Evolutionary conservation across 1,140 invertebrate species (phyloP).

Genomic region (Saccostrea cuccullata): DNA sequence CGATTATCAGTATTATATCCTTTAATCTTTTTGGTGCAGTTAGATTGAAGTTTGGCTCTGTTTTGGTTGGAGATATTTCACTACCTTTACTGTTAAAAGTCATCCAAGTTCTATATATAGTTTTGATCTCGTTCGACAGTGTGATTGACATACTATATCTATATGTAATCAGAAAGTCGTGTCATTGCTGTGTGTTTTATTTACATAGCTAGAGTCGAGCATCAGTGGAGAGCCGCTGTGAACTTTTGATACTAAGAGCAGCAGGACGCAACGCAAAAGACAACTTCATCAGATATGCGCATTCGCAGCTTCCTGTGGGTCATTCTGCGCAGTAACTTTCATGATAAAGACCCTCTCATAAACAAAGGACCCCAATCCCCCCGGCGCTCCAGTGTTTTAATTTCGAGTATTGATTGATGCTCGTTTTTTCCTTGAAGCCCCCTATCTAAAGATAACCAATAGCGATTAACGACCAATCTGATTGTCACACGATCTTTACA

Average conservation of each 20-base stretch:
- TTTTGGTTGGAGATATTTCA: conserved; percentile 27
- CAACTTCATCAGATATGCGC: conserved; percentile 21
- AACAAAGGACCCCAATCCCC: background rate
- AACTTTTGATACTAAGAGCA: conserved; percentile 23
- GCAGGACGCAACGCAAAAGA: background rate
- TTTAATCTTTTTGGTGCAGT: conserved; percentile 37
- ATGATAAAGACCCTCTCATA: conserved; percentile 21
- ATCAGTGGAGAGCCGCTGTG: conserved; percentile 14
- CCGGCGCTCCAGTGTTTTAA: background rate
- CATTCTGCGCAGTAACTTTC: conserved; percentile 5
- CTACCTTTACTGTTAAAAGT: conserved; percentile 37
- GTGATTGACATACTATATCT: conserved; percentile 36
- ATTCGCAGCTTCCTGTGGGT: conserved; percentile 18
- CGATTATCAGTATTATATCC: conserved; percentile 32
- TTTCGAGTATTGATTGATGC: background rate
- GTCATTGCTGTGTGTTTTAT: conserved; percentile 30
- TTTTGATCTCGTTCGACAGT: conserved; percentile 33
- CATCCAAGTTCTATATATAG: conserved; percentile 30
- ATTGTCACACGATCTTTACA: conserved; percentile 31
- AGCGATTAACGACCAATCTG: conserved; percentile 18
- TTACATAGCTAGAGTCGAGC: conserved; percentile 30
- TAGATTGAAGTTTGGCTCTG: conserved; percentile 35
- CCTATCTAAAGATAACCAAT: conserved; percentile 13
- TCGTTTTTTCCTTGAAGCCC: conserved; percentile 25
- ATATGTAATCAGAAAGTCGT: conserved; percentile 30